Conservation (phyloP, 2,888 invertebrate species). For the Druceiella hillmani region DNA sequence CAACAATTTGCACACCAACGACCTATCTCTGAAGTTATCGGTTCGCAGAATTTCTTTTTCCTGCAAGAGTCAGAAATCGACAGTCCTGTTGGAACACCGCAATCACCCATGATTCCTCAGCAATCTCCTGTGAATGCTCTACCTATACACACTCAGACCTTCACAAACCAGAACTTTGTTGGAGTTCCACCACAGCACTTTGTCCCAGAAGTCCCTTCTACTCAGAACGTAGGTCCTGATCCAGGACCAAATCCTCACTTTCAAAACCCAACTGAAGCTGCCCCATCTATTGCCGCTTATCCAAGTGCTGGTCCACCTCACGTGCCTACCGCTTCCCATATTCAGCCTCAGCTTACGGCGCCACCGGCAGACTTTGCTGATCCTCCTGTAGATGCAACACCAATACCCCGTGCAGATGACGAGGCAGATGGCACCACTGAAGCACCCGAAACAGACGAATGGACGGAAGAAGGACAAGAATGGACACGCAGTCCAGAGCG, state of each 20-base stretch:
- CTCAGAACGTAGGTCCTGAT: conserved; percentile 51
- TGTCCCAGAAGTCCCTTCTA: conserved; percentile 44
- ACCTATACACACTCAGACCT: conserved; percentile 74
- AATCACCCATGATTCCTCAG: conserved; percentile 42
- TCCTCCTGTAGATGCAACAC: conserved; percentile 23
- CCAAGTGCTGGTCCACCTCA: conserved; percentile 38
- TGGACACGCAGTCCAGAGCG: conserved; percentile 35
- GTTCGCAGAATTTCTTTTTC: conserved; percentile 72
- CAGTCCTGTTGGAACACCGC: conserved; percentile 58
- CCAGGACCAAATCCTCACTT: conserved; percentile 52
- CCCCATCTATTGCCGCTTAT: too few relatives aligned
- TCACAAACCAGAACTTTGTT: conserved; percentile 77
- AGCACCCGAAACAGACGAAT: conserved; percentile 10
- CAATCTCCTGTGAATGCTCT: conserved; percentile 33
- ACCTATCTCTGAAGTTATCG: conserved; percentile 71
- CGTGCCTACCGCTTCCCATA: conserved; percentile 49
- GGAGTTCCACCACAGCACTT: conserved; percentile 43
- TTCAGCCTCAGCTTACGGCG: conserved; percentile 46
- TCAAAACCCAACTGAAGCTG: conserved; percentile 49
- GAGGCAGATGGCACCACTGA: conserved; percentile 13
- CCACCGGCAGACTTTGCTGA: conserved; percentile 29
- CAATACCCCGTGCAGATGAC: conserved; percentile 2
- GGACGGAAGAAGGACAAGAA: too few relatives aligned
- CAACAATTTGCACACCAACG: conserved; percentile 52
- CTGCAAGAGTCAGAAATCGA: conserved; percentile 89